Percentiles rank a stretch among this genome's conserved stretches.
phyloP scores from a whole-genome alignment of 2,888 invertebrate genomes.

The Oscheius onirici region DNA sequence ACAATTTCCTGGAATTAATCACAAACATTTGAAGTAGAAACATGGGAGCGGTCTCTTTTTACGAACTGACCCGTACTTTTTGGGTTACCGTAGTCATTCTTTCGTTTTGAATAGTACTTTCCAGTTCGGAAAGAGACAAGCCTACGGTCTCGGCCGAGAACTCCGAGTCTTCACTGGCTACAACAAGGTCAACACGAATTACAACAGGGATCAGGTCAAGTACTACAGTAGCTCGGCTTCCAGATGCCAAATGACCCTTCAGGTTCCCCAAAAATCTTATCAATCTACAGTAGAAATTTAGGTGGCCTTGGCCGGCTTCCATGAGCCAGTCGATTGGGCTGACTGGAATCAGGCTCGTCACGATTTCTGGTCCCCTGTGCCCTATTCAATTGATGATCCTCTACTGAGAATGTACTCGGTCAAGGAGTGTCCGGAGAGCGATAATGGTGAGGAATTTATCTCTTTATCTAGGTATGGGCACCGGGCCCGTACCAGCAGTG shows the following conservation, averaged over 20 bases:
- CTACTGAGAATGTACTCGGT: constrained; percentile 58
- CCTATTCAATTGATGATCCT: constrained; percentile 56
- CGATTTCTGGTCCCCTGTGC: constrained; percentile 50
- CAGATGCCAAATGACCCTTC: constrained; percentile 63
- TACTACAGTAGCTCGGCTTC: constrained; percentile 58
- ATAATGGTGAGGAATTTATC: constrained; percentile 16
- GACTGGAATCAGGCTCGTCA: constrained; percentile 34
- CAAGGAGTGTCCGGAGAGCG: constrained; percentile 40
- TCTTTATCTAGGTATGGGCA: too few species aligned
- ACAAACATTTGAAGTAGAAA: too few species aligned
- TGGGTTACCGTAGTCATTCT: too few species aligned
- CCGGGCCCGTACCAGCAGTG: too few species aligned
- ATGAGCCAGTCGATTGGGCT: constrained; percentile 35
- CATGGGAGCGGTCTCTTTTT: too few species aligned
- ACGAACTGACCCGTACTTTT: too few species aligned
- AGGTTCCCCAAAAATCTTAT: constrained; percentile 31
- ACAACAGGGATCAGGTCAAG: constrained; percentile 47
- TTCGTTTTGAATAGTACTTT: too few species aligned
- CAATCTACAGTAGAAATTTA: background rate
- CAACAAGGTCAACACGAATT: constrained; percentile 40
- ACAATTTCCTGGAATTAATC: too few species aligned
- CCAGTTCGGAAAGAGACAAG: constrained; percentile 59
- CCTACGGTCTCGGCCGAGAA: constrained; percentile 53
- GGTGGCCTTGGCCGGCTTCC: constrained; percentile 26
- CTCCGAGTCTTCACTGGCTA: constrained; percentile 49